Conservation (phyloP, 2,113 vertebrate genomes). For the Nicator chloris region DNA sequence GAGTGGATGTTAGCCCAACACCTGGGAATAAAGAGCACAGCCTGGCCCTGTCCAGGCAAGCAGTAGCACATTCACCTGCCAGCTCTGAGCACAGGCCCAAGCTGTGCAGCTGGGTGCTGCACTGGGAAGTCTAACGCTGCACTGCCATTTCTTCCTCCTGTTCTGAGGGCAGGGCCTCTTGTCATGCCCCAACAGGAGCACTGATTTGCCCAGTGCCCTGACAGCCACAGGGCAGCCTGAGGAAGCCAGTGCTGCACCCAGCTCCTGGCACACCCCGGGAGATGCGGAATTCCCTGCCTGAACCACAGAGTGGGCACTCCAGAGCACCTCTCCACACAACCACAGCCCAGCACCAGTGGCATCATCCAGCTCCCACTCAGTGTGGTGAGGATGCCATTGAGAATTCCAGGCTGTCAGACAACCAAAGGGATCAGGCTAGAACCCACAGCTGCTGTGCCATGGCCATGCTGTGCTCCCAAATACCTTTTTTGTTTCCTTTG, state of each 20-base stretch:
- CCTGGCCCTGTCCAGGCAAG: not conserved
- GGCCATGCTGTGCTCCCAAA: not conserved
- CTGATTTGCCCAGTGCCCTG: not conserved
- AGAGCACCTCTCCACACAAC: not conserved
- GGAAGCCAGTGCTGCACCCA: not conserved
- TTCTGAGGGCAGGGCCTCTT: not conserved
- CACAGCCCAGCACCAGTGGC: not conserved
- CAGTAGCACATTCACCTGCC: not conserved
- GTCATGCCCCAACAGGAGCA: not conserved
- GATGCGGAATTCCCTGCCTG: not conserved
- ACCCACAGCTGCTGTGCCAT: rapidly evolving
- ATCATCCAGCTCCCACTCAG: not conserved
- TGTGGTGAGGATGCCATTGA: rapidly evolving
- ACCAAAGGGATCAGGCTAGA: not conserved
- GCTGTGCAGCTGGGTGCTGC: not conserved
- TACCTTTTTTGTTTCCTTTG: not conserved
- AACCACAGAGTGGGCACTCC: rapidly evolving
- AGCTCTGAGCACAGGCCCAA: not conserved
- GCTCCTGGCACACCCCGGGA: not conserved
- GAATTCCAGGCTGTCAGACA: not conserved
- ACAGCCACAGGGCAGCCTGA: not conserved
- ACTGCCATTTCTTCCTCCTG: not conserved
- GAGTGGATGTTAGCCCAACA: not conserved
- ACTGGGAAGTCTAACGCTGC: not conserved
- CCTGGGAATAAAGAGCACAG: not conserved